A percentile compares a stretch with the other conserved stretches of the same genome.
Evolutionary conservation across 2,797 vertebrate genomes (phyloP).

Genomic region (Cichlasoma orientale): DNA sequence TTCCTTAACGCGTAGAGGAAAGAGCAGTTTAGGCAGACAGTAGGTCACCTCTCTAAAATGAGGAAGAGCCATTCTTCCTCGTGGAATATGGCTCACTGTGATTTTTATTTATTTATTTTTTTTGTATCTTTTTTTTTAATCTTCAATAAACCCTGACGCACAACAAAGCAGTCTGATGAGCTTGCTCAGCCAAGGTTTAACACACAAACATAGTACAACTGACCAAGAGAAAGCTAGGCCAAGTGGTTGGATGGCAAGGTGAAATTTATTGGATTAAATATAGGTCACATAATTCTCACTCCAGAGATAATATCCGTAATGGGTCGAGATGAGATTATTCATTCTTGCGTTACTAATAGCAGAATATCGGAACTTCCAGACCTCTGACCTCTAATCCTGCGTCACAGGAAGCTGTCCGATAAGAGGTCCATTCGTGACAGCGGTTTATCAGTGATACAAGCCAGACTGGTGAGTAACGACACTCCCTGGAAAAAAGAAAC

Average conservation of each 20-base stretch:
- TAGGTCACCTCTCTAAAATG: background rate
- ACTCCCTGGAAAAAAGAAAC: background rate
- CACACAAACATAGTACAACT: background rate
- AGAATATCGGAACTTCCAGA: background rate
- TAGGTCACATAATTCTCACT: slow-evolving; percentile 16
- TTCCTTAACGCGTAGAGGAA: background rate
- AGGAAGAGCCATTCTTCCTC: no score
- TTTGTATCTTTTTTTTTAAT: background rate
- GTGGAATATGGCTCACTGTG: background rate
- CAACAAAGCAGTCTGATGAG: background rate
- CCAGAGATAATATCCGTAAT: background rate
- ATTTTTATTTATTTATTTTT: no score
- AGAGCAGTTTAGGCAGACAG: background rate
- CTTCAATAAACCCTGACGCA: background rate
- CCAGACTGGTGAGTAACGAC: slow-evolving; percentile 33
- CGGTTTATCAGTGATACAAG: slow-evolving; percentile 27
- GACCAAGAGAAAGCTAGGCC: background rate
- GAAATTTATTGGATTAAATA: background rate
- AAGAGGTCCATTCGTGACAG: slow-evolving; percentile 1
- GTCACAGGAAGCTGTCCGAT: slow-evolving; percentile 37
- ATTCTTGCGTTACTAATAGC: background rate
- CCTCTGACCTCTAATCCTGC: background rate
- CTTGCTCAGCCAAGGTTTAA: background rate
- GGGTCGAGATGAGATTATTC: background rate
- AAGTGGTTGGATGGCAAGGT: background rate